Percentiles rank a stretch among this genome's conserved stretches.
Conservation (phyloP, 2,797 vertebrate species). For the Squalus acanthias region DNA sequence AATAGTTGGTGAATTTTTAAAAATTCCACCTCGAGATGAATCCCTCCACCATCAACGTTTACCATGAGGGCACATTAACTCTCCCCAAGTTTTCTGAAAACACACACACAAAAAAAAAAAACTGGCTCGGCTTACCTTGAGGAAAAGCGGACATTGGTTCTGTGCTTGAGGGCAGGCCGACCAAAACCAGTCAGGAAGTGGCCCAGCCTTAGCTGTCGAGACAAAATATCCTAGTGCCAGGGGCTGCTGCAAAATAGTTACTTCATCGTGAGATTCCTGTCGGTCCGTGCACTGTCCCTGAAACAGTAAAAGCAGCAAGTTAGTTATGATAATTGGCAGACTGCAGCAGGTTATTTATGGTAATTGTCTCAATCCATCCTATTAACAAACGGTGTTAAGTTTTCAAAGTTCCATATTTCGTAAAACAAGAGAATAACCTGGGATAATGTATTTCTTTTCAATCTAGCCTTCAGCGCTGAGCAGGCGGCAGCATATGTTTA, state of each 20-base stretch:
- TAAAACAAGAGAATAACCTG: neutral
- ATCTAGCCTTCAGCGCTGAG: neutral
- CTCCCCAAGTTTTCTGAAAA: no score
- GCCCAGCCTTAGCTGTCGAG: conserved; percentile 93
- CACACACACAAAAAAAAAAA: no score
- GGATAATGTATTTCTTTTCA: neutral
- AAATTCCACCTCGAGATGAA: neutral
- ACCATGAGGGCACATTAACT: neutral
- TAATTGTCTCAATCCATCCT: neutral
- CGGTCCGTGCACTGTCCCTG: conserved; percentile 91
- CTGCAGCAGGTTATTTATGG: neutral
- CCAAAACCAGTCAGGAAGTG: conserved; percentile 97
- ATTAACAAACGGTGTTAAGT: neutral
- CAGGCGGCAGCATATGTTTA: neutral
- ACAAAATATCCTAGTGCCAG: conserved; percentile 95
- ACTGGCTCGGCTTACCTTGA: conserved; percentile 72
- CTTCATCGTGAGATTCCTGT: conserved; percentile 92
- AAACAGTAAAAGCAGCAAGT: conserved; percentile 33
- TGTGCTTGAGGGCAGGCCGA: conserved; percentile 96
- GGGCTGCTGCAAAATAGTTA: conserved; percentile 91
- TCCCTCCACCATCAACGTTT: neutral
- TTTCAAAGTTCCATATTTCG: neutral
- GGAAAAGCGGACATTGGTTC: conserved; percentile 96
- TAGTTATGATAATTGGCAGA: neutral
- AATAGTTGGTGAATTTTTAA: neutral